Percentiles rank a stretch among this genome's conserved stretches.
Evolutionary conservation across 2,113 vertebrate genomes (phyloP).

Genomic region (Pseudopipra pipra): DNA sequence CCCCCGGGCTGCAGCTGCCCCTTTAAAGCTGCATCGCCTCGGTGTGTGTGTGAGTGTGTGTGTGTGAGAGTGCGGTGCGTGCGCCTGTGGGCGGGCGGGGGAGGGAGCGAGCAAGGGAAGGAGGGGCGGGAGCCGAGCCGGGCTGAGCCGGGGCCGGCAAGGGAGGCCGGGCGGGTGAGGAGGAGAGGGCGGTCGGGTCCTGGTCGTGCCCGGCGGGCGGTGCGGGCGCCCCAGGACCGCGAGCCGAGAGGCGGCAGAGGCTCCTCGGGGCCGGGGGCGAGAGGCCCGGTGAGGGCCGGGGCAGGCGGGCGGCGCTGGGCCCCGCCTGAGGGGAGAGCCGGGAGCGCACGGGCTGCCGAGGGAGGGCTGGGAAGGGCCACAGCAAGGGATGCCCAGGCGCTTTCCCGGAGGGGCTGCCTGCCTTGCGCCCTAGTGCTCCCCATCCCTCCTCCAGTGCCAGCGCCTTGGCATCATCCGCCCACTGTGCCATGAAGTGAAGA

Average conservation of each 20-base stretch:
- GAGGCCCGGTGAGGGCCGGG: neutral
- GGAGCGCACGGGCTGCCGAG: neutral
- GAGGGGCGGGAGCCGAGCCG: neutral
- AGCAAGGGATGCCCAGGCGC: neutral
- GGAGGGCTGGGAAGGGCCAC: neutral
- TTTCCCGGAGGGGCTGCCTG: neutral
- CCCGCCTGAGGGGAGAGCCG: neutral
- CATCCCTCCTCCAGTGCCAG: neutral
- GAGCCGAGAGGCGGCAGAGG: neutral
- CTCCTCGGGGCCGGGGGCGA: neutral
- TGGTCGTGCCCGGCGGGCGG: neutral
- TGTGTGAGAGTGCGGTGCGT: neutral
- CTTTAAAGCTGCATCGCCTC: constrained; percentile 69
- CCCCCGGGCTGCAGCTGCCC: constrained; percentile 49
- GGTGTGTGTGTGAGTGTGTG: neutral
- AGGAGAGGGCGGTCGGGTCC: neutral
- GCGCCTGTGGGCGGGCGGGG: neutral
- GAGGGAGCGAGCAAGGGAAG: neutral
- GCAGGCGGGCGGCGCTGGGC: neutral
- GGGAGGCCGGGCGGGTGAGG: neutral
- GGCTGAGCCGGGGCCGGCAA: neutral
- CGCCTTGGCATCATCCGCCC: neutral
- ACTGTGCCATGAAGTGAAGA: neutral
- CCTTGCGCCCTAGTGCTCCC: neutral
- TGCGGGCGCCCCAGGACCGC: neutral